Base-by-base conservation (phyloP, 2,888 invertebrate genomes). In the Dyspetes luteomarginatus region DNA sequence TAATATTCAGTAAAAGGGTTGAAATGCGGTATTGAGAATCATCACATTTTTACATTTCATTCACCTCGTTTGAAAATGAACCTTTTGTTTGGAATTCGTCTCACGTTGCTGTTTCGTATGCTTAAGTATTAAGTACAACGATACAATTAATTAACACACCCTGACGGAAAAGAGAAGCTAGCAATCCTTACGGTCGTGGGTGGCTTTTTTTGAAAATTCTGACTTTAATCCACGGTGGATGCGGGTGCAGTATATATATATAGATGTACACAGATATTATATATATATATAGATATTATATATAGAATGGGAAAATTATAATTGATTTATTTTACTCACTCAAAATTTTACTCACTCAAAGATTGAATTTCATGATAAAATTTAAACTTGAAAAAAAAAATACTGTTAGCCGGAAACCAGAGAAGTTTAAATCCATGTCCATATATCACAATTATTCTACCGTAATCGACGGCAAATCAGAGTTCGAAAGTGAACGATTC, bases 201-300 rank as follows among this genome's bases (percentile, higher is more conserved):
- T 56, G 81, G 81, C 58, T 43, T 67, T 73, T 64, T 81, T 77
- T 73, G 81, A 81, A 69, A 81, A 41, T 48, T 55, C 58, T 69
- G 55, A 77, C 41, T 26, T 45, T 73, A 76, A 48, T 69, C 52
- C 69, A 45, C n/a, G 43, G 65, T 19, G 24, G 41, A 73, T 64
- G 68, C 64, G 60, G 68, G 72, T 62, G 67, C n/a, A 28, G n/a
- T 24, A 43, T 50, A 41, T 58, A 17, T 28, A 41, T 5, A 48
- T 48, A 41, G 28, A 55, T 43, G 36, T 45, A 30, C 36, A 36
- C 4, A 36, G 36, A 36, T n/a, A n/a, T n/a, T n/a, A n/a, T n/a
- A n/a, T n/a, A n/a, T n/a, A n/a, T n/a, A n/a, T n/a, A n/a, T n/a
- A n/a, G n/a, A n/a, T n/a, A n/a, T n/a, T n/a, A n/a, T n/a, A n/a